Evolutionary conservation across 2,113 vertebrate species (phyloP).

Genomic region (Cynocephalus volans): DNA sequence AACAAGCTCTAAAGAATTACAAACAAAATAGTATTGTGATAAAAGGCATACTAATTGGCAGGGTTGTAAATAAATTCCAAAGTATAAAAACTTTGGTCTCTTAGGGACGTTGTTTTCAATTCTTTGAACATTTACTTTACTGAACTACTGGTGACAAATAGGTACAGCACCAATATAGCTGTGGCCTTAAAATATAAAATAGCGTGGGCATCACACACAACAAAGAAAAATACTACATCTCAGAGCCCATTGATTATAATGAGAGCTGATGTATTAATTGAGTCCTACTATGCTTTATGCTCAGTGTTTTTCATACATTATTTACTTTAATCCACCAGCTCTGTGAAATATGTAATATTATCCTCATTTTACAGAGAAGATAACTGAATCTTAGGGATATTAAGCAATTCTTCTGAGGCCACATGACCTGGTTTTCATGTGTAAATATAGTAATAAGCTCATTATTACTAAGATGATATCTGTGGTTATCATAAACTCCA

Average conservation of each 20-base stretch:
- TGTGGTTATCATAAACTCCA: not conserved
- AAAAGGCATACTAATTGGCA: not conserved
- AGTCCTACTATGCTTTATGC: not conserved
- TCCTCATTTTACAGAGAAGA: not conserved
- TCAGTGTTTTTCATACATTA: not conserved
- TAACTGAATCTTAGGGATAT: not conserved
- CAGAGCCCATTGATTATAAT: not conserved
- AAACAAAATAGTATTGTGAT: conserved; percentile 18
- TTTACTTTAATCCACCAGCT: not conserved
- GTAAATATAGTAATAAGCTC: not conserved
- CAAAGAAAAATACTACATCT: not conserved
- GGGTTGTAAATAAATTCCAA: not conserved
- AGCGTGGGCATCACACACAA: not conserved
- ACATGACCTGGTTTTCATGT: not conserved
- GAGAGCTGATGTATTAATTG: not conserved
- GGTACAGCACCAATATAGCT: not conserved
- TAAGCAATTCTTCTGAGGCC: not conserved
- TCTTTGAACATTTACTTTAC: not conserved
- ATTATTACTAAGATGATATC: not conserved
- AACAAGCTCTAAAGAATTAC: not conserved
- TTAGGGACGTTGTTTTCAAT: not conserved
- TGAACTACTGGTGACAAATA: not conserved
- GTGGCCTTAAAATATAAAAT: not conserved
- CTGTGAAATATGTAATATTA: not conserved
- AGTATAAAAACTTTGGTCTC: not conserved